Evolutionary conservation across 2,113 vertebrate species (phyloP).

Genomic region (Hippoglossus stenolepis): DNA sequence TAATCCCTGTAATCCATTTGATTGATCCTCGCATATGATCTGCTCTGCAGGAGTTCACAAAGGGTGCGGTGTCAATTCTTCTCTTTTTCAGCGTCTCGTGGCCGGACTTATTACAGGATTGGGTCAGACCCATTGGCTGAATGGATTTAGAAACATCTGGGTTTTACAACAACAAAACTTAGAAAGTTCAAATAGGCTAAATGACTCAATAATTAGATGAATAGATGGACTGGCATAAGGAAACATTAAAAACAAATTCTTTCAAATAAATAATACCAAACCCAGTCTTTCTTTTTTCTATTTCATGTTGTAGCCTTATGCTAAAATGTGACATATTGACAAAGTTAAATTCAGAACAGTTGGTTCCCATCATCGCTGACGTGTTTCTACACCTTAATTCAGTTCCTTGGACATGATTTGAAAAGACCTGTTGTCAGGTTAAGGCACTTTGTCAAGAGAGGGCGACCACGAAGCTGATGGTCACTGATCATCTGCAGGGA

Average conservation of each 20-base stretch:
- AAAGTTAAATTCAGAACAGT: too few relatives aligned
- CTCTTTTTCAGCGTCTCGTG: not conserved
- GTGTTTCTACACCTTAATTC: not conserved
- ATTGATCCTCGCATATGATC: slow-evolving; percentile 19
- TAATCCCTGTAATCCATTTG: slow-evolving; percentile 24
- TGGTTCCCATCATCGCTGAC: too few relatives aligned
- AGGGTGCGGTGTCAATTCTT: not conserved
- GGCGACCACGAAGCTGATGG: too few relatives aligned
- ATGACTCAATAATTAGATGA: not conserved
- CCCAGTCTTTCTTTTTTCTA: too few relatives aligned
- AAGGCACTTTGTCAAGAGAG: too few relatives aligned
- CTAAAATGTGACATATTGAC: too few relatives aligned
- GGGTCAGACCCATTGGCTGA: not conserved
- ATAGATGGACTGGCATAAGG: not conserved
- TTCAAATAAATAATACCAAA: too few relatives aligned
- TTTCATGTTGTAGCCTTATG: too few relatives aligned
- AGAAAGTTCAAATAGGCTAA: not conserved
- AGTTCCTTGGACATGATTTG: not conserved
- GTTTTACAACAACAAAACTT: not conserved
- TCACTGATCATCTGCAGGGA: too few relatives aligned
- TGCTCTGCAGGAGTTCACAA: slow-evolving; percentile 3
- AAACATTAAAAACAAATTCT: too few relatives aligned
- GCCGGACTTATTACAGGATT: not conserved
- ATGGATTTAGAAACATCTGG: not conserved
- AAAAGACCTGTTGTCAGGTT: too few relatives aligned